phyloP scores from a whole-genome alignment of 1,140 invertebrate genomes.

The Scaptomyza pallida region DNA sequence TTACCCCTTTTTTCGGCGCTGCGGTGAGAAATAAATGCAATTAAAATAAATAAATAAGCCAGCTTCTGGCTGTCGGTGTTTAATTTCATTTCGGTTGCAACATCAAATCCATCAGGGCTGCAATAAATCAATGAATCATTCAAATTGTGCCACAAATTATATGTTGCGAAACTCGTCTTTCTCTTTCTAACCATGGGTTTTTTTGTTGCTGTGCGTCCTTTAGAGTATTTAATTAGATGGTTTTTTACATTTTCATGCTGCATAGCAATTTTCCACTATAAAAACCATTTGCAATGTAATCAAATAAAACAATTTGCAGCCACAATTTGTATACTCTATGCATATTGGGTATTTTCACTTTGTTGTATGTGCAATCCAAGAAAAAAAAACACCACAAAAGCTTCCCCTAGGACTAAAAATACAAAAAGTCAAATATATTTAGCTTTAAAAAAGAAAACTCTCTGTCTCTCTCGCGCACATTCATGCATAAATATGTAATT shows the following conservation, averaged over 20 bases:
- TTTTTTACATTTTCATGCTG: conserved; percentile 11
- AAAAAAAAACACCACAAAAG: neutral
- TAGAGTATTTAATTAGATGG: conserved; percentile 40
- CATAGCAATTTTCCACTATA: conserved; percentile 3
- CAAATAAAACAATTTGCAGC: conserved; percentile 18
- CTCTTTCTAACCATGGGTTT: neutral
- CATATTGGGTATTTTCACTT: neutral
- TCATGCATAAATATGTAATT: conserved; percentile 1
- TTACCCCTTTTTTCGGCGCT: neutral
- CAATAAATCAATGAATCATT: conserved; percentile 13
- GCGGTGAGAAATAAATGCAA: conserved; percentile 41
- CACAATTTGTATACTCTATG: conserved; percentile 3
- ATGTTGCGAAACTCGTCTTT: neutral
- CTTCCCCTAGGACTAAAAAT: neutral
- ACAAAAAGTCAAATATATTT: conserved; percentile 6
- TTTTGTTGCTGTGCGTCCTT: conserved; percentile 1
- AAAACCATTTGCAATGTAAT: conserved; percentile 26
- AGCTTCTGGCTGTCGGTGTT: conserved; percentile 28
- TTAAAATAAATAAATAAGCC: conserved; percentile 51
- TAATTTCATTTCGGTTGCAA: conserved; percentile 36
- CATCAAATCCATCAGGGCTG: conserved; percentile 2
- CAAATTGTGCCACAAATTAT: conserved; percentile 15
- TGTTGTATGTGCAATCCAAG: neutral
- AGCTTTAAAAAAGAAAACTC: neutral
- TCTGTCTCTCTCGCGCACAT: too few species aligned